Evolutionary conservation across 2,113 vertebrate genomes (phyloP).

Genomic region (Stomatorhinus ivindoensis): DNA sequence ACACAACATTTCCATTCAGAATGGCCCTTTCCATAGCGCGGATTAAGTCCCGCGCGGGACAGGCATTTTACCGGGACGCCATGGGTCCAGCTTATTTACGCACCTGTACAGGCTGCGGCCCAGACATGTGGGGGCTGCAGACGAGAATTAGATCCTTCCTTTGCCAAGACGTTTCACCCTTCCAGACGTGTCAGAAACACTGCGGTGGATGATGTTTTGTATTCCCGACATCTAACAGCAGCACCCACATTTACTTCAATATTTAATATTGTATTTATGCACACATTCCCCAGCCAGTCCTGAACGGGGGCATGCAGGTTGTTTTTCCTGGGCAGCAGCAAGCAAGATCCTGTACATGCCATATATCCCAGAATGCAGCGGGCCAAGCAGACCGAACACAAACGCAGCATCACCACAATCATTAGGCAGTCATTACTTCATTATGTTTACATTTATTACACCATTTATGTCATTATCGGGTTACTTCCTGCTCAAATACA

Average conservation of each 20-base stretch:
- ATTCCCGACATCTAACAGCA: background rate
- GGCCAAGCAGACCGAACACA: slow-evolving; percentile 24
- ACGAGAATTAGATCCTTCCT: slow-evolving; percentile 19
- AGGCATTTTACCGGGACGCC: background rate
- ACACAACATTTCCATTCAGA: slow-evolving; percentile 1
- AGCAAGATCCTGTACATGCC: background rate
- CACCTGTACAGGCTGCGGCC: slow-evolving; percentile 20
- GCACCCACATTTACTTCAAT: background rate
- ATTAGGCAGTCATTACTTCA: slow-evolving; percentile 24
- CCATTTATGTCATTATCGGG: background rate
- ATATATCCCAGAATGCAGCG: background rate
- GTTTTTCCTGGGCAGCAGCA: background rate
- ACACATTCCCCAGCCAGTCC: background rate
- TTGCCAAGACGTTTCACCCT: background rate
- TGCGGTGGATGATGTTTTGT: background rate
- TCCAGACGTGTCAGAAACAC: background rate
- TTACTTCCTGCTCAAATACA: background rate
- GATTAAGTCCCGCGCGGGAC: background rate
- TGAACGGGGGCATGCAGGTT: background rate
- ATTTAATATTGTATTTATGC: background rate
- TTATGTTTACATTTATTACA: slow-evolving; percentile 7
- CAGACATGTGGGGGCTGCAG: background rate
- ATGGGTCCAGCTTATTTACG: slow-evolving; percentile 20
- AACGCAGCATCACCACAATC: slow-evolving; percentile 12
- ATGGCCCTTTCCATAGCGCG: background rate